A percentile compares a stretch with the other conserved stretches of the same genome.
phyloP scores from a whole-genome alignment of 2,888 invertebrate species.

The Pardosa pseudoannulata region DNA sequence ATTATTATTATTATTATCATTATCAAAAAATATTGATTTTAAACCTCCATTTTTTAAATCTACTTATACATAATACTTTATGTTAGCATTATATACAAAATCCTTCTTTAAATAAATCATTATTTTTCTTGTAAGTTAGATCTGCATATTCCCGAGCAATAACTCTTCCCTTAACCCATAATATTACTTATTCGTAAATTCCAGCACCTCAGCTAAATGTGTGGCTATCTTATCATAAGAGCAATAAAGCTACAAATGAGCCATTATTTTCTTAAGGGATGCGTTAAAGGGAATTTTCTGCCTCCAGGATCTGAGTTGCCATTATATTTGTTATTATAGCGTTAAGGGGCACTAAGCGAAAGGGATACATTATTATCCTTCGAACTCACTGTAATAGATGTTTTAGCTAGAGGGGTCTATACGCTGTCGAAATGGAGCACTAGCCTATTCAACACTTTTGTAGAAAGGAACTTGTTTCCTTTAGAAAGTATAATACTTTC shows the following conservation, averaged over 20 bases:
- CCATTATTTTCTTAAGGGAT: slow-evolving; percentile 7
- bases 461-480: too few species aligned
- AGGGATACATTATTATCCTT: neutral
- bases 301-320: neutral
- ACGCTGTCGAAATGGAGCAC: too few species aligned
- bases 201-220: neutral
- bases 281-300: neutral
- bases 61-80: too few species aligned
- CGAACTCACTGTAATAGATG: neutral
- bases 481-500: too few species aligned
- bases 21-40: too few species aligned
- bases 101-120: too few species aligned
- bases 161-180: neutral
- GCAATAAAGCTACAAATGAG: neutral
- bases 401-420: too few species aligned
- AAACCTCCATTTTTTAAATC: too few species aligned
- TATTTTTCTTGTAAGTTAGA: neutral
- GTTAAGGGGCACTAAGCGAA: neutral
- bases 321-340: neutral
- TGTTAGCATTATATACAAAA: too few species aligned
- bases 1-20: too few species aligned
- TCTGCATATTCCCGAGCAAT: neutral
- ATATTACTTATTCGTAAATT: neutral
- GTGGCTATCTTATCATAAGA: neutral
- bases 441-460: too few species aligned